A percentile compares a stretch with the other conserved stretches of the same genome.
Conservation (phyloP, 2,113 vertebrate species). For the Syngnathus typhle region DNA sequence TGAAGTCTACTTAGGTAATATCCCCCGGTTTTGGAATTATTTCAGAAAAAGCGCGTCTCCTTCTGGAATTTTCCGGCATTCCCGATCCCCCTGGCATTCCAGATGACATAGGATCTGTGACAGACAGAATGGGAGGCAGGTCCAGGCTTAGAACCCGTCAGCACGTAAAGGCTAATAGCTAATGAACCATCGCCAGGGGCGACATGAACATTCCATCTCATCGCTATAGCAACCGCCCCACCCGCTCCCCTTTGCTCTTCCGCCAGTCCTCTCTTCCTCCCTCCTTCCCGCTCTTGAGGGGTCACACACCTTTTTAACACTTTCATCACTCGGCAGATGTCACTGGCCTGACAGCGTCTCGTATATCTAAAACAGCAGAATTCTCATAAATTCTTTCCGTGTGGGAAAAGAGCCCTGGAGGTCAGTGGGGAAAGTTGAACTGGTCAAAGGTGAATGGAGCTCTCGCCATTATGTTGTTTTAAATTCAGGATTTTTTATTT, state of each 20-base stretch:
- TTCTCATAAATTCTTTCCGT: constrained; percentile 28
- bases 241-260: not conserved
- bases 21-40: not conserved
- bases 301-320: constrained; percentile 53
- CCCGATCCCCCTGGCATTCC: constrained; percentile 24
- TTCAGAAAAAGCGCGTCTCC: not conserved
- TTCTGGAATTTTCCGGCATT: constrained; percentile 35
- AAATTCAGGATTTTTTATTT: constrained; percentile 21
- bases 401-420: constrained; percentile 22
- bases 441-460: constrained; percentile 24
- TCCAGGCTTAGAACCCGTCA: constrained; percentile 49
- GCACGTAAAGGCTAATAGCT: constrained; percentile 33
- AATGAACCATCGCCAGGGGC: constrained; percentile 53
- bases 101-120: constrained; percentile 38
- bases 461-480: not conserved
- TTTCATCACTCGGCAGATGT: not conserved
- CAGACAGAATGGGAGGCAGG: constrained; percentile 37
- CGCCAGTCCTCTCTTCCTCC: not conserved
- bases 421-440: constrained; percentile 13
- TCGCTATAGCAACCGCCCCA: constrained; percentile 44
- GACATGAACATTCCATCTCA: constrained; percentile 56
- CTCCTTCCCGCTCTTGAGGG: constrained; percentile 33
- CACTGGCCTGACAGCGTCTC: not conserved
- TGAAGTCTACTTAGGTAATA: not conserved
- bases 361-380: constrained; percentile 16